Conservation (phyloP, 2,888 invertebrate genomes). For the Drosophila testacea region DNA sequence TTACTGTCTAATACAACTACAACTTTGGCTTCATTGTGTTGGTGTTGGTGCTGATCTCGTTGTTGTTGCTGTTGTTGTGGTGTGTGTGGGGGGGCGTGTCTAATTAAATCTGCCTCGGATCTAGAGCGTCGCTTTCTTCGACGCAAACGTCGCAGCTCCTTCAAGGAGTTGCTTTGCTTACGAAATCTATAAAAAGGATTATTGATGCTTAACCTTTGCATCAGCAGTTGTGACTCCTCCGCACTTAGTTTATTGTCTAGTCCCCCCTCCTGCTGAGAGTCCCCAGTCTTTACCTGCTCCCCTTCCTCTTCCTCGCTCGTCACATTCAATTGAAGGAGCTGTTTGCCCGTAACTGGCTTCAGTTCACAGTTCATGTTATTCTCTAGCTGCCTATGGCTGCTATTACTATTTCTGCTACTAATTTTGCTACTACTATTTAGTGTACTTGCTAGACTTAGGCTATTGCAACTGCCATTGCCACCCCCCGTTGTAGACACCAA, state of each 20-base stretch:
- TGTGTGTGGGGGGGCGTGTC: neutral
- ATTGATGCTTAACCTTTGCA: conserved; percentile 81
- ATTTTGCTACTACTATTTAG: conserved; percentile 55
- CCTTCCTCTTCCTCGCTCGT: conserved; percentile 36
- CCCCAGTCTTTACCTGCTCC: neutral
- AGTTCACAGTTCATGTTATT: conserved; percentile 69
- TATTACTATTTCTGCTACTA: conserved; percentile 46
- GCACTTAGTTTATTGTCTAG: conserved; percentile 34
- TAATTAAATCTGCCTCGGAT: conserved; percentile 80
- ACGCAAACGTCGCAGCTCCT: conserved; percentile 63
- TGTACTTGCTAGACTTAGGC: conserved; percentile 58
- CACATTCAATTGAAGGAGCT: conserved; percentile 63
- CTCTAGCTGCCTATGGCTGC: conserved; percentile 56
- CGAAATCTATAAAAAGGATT: conserved; percentile 84
- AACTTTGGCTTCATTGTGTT: conserved; percentile 77
- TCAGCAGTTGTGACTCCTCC: conserved; percentile 70
- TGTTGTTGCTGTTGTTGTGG: conserved; percentile 9
- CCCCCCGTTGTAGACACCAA: conserved; percentile 8
- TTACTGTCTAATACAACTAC: conserved; percentile 83
- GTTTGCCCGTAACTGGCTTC: conserved; percentile 55
- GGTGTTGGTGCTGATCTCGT: conserved; percentile 36
- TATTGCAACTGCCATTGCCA: conserved; percentile 55
- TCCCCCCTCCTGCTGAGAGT: neutral
- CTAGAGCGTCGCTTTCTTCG: conserved; percentile 62
- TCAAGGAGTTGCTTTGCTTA: conserved; percentile 82